Conservation (phyloP, 2,113 vertebrate genomes). For the Pseudolaguvia tuberculata region DNA sequence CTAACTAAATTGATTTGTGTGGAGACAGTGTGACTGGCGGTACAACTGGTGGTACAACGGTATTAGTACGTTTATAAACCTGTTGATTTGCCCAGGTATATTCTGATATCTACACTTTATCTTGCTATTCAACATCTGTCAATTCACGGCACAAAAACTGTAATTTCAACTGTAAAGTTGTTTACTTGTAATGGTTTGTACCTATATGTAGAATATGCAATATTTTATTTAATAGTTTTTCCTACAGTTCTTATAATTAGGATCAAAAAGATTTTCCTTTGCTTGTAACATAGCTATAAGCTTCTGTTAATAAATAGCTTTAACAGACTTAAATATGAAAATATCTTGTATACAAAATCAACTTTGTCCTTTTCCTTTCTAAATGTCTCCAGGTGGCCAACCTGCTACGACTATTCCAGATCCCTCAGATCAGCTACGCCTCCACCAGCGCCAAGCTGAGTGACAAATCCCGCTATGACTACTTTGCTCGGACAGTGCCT, state of each 20-base stretch:
- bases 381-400: constrained; percentile 80
- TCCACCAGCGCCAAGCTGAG: constrained; percentile 98
- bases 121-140: neutral
- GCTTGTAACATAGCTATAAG: neutral
- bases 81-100: neutral
- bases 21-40: constrained; percentile 2
- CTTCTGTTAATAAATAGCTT: neutral
- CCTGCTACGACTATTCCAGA: constrained; percentile 93
- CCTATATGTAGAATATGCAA: neutral
- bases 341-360: neutral
- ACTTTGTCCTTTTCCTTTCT: constrained; percentile 5
- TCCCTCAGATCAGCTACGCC: constrained; percentile 98
- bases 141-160: neutral
- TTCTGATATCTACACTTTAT: neutral
- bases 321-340: neutral
- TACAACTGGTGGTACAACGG: too few relatives aligned
- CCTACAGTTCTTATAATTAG: neutral
- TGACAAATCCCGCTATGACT: constrained; percentile 95
- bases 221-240: neutral
- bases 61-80: neutral
- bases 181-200: neutral
- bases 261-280: neutral
- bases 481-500: constrained; percentile 92
- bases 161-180: neutral
- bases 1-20: neutral